Conservation (phyloP, 2,888 invertebrate genomes). For the Lasiommata megera region DNA sequence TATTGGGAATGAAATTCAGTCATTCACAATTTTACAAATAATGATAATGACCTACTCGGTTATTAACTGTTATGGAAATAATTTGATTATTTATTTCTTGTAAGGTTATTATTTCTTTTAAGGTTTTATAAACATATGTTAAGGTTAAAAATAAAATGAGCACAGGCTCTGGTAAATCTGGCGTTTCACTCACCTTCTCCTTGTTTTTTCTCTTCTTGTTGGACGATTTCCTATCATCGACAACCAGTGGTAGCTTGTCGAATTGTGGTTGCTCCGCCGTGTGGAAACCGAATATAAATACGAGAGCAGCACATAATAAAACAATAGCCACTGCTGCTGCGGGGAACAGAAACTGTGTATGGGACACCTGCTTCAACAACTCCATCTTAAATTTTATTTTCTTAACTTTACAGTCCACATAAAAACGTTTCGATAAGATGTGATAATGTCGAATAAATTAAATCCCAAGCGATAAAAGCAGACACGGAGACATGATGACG, state of each 20-base stretch:
- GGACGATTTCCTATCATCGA: slow-evolving; percentile 85
- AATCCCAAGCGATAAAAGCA: slow-evolving; percentile 76
- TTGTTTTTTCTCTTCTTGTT: slow-evolving; percentile 86
- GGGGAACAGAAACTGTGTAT: slow-evolving; percentile 79
- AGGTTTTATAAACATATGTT: slow-evolving; percentile 54
- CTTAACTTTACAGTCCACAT: slow-evolving; percentile 67
- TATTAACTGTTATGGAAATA: neutral
- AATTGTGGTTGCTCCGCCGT: slow-evolving; percentile 90
- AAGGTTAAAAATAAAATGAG: slow-evolving; percentile 78
- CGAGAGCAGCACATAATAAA: slow-evolving; percentile 86
- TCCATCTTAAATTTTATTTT: slow-evolving; percentile 77
- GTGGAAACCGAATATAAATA: slow-evolving; percentile 90
- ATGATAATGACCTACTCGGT: too few species aligned
- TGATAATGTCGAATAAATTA: slow-evolving; percentile 77
- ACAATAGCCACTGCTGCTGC: slow-evolving; percentile 83
- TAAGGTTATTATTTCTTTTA: slow-evolving; percentile 11
- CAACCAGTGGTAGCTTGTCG: slow-evolving; percentile 83
- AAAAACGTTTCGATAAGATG: slow-evolving; percentile 71
- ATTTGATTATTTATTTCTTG: slow-evolving; percentile 11
- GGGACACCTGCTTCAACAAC: slow-evolving; percentile 80
- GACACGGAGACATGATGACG: slow-evolving; percentile 84
- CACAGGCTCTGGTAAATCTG: slow-evolving; percentile 29
- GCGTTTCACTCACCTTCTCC: slow-evolving; percentile 82
- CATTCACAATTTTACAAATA: too few species aligned
- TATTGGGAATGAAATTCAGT: neutral